Conservation (phyloP, 2,797 vertebrate species). For the Rhodeus uyekii region DNA sequence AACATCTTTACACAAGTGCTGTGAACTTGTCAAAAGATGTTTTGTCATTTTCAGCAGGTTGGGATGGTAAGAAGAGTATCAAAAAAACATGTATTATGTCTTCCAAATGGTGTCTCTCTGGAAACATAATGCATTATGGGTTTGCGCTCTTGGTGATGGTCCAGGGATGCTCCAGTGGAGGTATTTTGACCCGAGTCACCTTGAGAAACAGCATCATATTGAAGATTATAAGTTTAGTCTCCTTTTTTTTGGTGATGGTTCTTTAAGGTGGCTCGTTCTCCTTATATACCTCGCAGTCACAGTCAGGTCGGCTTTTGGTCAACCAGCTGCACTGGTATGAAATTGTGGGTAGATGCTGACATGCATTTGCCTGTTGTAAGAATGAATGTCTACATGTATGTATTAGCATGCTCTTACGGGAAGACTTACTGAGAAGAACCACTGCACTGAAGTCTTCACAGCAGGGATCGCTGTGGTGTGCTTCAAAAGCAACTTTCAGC, state of each 20-base stretch:
- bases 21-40: constrained; percentile 31
- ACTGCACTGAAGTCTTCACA: constrained; percentile 20
- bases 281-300: neutral
- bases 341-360: constrained; percentile 37
- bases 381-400: constrained; percentile 21
- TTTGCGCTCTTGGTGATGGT: constrained; percentile 34
- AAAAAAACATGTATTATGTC: constrained; percentile 10
- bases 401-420: constrained; percentile 47
- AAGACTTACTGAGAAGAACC: constrained; percentile 9
- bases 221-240: neutral
- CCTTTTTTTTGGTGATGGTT: neutral
- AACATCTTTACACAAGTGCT: constrained; percentile 27
- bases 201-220: constrained; percentile 26
- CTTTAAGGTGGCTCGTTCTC: constrained; percentile 24
- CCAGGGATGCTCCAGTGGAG: constrained; percentile 35
- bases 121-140: constrained; percentile 37
- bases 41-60: constrained; percentile 23
- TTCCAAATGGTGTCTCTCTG: constrained; percentile 30
- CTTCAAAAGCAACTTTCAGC: constrained; percentile 62
- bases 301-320: constrained; percentile 28
- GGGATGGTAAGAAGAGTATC: constrained; percentile 10
- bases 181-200: constrained; percentile 18
- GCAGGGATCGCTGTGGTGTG: neutral
- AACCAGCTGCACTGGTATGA: constrained; percentile 23
- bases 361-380: constrained; percentile 27